Conservation (phyloP, 2,113 vertebrate genomes). For the Electrona antarctica region DNA sequence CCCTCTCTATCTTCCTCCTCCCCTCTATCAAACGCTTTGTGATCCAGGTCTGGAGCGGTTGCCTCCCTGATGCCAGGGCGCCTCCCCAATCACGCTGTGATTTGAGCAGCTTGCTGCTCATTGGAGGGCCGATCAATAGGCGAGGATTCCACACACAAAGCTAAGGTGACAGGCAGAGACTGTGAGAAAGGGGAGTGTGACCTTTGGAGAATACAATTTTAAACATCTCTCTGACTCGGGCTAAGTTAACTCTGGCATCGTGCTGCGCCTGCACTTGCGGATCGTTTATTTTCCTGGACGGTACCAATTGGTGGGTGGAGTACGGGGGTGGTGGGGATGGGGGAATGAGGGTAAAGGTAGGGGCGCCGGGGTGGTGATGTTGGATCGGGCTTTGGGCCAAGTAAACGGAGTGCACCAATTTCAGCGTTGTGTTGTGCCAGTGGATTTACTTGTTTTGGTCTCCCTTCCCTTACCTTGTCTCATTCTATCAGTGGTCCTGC, state of each 20-base stretch:
- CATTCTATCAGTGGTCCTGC: conserved; percentile 49
- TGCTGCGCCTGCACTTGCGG: conserved; percentile 64
- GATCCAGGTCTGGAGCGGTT: conserved; percentile 54
- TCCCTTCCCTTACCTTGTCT: conserved; percentile 32
- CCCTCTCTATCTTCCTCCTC: conserved; percentile 26
- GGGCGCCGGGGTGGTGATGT: conserved; percentile 23
- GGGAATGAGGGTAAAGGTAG: neutral
- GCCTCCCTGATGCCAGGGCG: conserved; percentile 22
- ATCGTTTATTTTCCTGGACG: conserved; percentile 80
- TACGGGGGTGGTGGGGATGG: neutral
- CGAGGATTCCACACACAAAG: conserved; percentile 73
- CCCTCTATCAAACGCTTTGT: conserved; percentile 63
- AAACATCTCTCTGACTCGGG: conserved; percentile 68
- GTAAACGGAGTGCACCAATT: conserved; percentile 62
- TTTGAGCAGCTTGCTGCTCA: conserved; percentile 57
- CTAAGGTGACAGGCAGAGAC: conserved; percentile 72
- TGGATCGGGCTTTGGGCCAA: conserved; percentile 19
- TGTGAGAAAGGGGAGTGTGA: conserved; percentile 76
- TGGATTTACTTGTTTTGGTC: conserved; percentile 51
- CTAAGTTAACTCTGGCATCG: conserved; percentile 76
- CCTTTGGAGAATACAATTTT: conserved; percentile 81
- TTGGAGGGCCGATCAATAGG: conserved; percentile 72
- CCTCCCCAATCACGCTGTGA: conserved; percentile 47
- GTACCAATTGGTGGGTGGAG: conserved; percentile 63
- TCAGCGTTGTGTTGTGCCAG: conserved; percentile 52